Base-by-base conservation (phyloP, 2,888 invertebrate species). In the Boloria selene region DNA sequence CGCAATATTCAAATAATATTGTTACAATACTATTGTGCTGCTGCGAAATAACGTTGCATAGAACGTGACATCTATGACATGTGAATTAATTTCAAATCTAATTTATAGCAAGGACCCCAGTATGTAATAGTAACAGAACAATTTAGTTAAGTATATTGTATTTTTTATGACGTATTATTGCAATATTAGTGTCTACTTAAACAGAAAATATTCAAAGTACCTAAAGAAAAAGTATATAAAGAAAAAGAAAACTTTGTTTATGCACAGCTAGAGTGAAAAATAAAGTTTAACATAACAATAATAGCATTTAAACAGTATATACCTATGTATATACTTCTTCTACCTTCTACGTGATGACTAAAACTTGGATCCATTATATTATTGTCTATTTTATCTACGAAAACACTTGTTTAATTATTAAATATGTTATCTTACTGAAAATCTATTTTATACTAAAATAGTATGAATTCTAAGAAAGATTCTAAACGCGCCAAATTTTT, bases 11-110 rank as follows among this genome's bases (percentile, higher is more conserved):
- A 13, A 14, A 49, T 47, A 22, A 49, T 26, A 47, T 59, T 59
- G 47, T 47, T 47, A 58, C 26, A 31, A 49, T 58, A 58, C 26
- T 13, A 22, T 22, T 45, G 10, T 22, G 44, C 22, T 18, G 18
- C 56, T 56, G 26, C n/a, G 16, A 45, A 17, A 47, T 31, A 17
- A 49, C 49, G 47, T 17, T 17, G 42, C 55, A 38, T 55, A 49
- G 47, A 59, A 59, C 49, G 31, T 59, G 58, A 49, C 49, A 59
- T 59, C 31, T 58, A 47, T 31, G 58, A 58, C 31, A 58, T 47
- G 26, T 58, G 58, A 58, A 49, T 58, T 49, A 58, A 58, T 58
- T 58, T 58, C 58, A 31, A 47, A 58, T 49, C 17, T 58, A 58
- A 58, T 54, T 54, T 42, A 31, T 49, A 6, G 58, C 47, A 5